Evolutionary conservation across 1,140 invertebrate species (phyloP), one percentile per base, ranked within the genome.

Genomic region (Bilobella aurantiaca): DNA sequence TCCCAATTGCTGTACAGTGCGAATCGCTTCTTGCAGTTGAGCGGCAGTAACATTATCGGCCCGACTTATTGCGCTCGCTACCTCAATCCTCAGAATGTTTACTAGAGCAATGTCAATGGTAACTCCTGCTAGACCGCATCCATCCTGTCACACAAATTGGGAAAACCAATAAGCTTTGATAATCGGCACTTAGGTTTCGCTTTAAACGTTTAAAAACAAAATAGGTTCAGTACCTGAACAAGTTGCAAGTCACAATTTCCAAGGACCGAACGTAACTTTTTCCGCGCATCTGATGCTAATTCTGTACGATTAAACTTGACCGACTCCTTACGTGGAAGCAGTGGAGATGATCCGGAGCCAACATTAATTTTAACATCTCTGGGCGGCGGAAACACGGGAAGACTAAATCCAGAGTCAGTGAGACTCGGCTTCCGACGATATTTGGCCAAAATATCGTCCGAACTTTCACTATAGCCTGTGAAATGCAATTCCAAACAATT

Each of bases 401-500:
- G 59, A 27, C 49, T 59, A 47, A 42, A 53, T 3, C 46, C 37
- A 2, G 61, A 64, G 47, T 69, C 66, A 32, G 72, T 74, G 21
- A 80, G 80, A 69, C 84, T 86, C 0, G 84, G 82, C 79, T 93
- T 93, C 57, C 88, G 85, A 18, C 93, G 81, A 77, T 98, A 98
- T 75, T 96, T 97, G 28, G 90, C 93, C 69, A 98, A 82, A 74
- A 98, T 97, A 74, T 96, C 93, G 75, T 97, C 93, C 16, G 88
- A 85, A 42, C 84, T 85, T 77, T 92, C 90, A 63, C 49, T 42
- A 23, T 28, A n/a, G 29, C 47, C 63, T 71, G 30, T 58, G n/a
- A n/a, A n/a, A n/a, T n/a, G n/a, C n/a, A n/a, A n/a, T n/a, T 34
- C 30, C 23, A 58, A 58, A 2, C 21, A 27, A 16, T 53, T 28